phyloP scores from a whole-genome alignment of 2,113 vertebrate genomes.

The Jacana jacana region DNA sequence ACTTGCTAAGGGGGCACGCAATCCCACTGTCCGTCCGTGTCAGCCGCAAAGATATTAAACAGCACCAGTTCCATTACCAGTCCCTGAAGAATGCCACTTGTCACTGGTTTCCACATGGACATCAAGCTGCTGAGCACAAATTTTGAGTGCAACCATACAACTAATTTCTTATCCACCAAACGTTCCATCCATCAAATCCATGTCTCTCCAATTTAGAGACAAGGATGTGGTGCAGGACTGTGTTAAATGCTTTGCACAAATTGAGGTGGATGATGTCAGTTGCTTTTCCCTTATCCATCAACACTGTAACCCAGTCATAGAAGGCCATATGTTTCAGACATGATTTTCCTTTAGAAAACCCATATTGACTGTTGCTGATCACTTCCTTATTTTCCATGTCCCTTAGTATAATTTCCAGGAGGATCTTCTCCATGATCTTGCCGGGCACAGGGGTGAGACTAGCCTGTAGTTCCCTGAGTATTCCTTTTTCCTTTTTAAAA shows the following conservation, averaged over 20 bases:
- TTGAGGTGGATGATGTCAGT: not conserved
- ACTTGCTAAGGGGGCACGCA: not conserved
- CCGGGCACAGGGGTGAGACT: not conserved
- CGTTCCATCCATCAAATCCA: not conserved
- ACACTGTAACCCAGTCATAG: not conserved
- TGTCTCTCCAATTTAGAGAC: not conserved
- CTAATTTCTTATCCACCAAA: not conserved
- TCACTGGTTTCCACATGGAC: not conserved
- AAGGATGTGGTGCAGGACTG: not conserved
- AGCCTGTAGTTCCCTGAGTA: not conserved
- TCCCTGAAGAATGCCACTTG: not conserved
- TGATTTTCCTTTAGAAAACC: not conserved
- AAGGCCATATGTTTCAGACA: not conserved
- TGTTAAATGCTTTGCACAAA: not conserved
- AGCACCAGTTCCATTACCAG: not conserved
- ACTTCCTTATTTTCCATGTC: not conserved
- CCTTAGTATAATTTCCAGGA: not conserved
- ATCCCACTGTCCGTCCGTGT: not conserved
- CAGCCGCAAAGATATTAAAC: not conserved
- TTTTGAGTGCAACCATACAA: not conserved
- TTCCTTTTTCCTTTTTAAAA: not conserved
- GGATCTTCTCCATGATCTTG: not conserved
- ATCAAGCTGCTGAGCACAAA: not conserved
- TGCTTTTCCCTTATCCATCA: not conserved
- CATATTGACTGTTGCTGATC: not conserved